Evolutionary conservation across 2,113 vertebrate species (phyloP), one percentile per base, ranked within the genome.

Genomic region (Crotalus tigris): DNA sequence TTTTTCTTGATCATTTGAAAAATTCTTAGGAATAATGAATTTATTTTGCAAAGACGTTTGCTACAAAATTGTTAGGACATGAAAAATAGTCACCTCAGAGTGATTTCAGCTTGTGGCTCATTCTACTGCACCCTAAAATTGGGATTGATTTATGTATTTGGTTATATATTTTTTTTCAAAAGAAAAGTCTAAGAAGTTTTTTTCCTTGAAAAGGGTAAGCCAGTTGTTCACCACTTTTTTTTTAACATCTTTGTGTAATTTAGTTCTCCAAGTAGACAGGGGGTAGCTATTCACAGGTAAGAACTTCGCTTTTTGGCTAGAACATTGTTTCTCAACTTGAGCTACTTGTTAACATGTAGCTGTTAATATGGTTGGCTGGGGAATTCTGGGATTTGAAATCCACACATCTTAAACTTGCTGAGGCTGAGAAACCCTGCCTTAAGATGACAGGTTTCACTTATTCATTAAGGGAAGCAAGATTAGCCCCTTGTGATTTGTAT

Each of bases 171-270:
- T 91, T 94, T 92, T 1, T 29, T 3, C n/a, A 46, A 94, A 95
- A 95, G 39, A 23, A 91, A 94, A 95, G 24, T 33, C n/a, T 24
- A 13, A 26, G 2, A 61, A 94, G 3, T 57, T 88, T 93, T 61
- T 93, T 81, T 9, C 33, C 54, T 88, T 75, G 88, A 93, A 95
- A 92, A 53, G 23, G 88, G 94, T 17, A 85, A 91, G 87, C 24
- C 51, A 91, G 75, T 44, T 44, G 64, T 94, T 94, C 44, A 17
- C 21, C 51, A 51, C 6, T 39, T 39, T 9, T 87, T 87, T 7
- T 33, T 11, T 5, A 69, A 29, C n/a, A 5, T 53, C 2, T 86
- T 23, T 24, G 23, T 53, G 11, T 92, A 59, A n/a, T 92, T 87
- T 46, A 85, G 53, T 8, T 86, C 15, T 44, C 0, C 19, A 69